These are phyloP conservation scores for Mamestra configurata DNA, from an alignment of 1,140 invertebrate genomes.

Conservation along the genomic window DNA sequence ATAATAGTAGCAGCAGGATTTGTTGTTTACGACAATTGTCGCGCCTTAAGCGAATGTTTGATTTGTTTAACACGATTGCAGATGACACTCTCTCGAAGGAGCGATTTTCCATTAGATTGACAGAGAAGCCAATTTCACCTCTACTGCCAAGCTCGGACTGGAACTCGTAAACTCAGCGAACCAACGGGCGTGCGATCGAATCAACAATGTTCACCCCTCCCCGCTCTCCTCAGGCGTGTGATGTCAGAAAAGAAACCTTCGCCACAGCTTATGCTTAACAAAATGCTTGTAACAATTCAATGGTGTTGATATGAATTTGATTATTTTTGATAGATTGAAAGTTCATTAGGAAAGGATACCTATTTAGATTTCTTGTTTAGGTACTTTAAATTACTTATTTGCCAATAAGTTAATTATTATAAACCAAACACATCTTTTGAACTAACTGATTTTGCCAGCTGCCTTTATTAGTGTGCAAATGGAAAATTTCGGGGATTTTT, in stretches of 20 bases:
- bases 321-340: neutral
- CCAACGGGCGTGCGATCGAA: slow-evolving; percentile 64
- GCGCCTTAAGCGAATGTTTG: slow-evolving; percentile 84
- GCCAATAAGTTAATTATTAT: neutral
- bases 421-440: neutral
- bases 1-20: slow-evolving; percentile 86
- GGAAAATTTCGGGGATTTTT: neutral
- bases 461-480: slow-evolving; percentile 66
- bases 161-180: slow-evolving; percentile 56
- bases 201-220: slow-evolving; percentile 55
- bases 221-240: slow-evolving; percentile 51
- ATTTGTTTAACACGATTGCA: slow-evolving; percentile 78
- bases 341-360: neutral
- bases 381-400: neutral
- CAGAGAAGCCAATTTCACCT: slow-evolving; percentile 81
- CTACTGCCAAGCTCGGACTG: slow-evolving; percentile 82
- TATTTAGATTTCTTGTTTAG: neutral
- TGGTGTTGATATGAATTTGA: neutral
- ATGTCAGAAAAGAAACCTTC: slow-evolving; percentile 51
- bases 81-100: slow-evolving; percentile 80
- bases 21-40: slow-evolving; percentile 86
- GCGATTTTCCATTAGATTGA: slow-evolving; percentile 88
- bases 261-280: slow-evolving; percentile 70
- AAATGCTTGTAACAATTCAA: neutral
- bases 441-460: neutral